phyloP scores from a whole-genome alignment of 2,113 vertebrate species.

The human (Homo sapiens) region DNA sequence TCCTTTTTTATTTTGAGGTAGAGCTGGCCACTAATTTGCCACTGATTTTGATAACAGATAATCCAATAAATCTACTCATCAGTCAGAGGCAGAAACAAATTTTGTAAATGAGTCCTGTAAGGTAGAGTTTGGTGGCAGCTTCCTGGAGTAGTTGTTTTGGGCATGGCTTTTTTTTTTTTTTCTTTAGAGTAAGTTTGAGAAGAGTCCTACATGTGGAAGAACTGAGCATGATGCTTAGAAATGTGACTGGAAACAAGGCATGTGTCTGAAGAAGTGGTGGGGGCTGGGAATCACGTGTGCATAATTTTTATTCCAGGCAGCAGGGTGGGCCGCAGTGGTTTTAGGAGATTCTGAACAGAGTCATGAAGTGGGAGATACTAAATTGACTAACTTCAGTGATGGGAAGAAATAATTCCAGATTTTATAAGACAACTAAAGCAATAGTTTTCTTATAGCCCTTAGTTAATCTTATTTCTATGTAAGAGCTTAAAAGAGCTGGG shows the following conservation, averaged over 20 bases:
- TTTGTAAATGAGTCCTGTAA: background rate
- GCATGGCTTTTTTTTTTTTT: background rate
- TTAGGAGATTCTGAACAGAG: background rate
- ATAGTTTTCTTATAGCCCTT: background rate
- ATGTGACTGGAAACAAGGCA: background rate
- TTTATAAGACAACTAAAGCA: background rate
- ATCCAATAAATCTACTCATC: background rate
- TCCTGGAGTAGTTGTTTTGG: background rate
- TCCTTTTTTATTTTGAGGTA: background rate
- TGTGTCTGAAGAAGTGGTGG: background rate
- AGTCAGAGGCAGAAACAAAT: background rate
- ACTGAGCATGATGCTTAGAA: background rate
- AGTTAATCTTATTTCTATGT: background rate
- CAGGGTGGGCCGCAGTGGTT: rapidly evolving
- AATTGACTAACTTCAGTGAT: background rate
- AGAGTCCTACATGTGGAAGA: background rate
- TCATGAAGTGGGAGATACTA: background rate
- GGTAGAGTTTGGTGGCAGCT: background rate
- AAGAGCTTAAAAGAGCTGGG: background rate
- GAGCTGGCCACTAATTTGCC: background rate
- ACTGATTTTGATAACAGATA: background rate
- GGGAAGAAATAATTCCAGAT: background rate
- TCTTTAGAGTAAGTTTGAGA: background rate
- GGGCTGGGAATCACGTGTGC: background rate
- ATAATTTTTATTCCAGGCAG: background rate